A percentile compares a stretch with the other conserved stretches of the same genome.
Conservation (phyloP, 1,140 invertebrate genomes). For the Mycetomoellerius zeteki region DNA sequence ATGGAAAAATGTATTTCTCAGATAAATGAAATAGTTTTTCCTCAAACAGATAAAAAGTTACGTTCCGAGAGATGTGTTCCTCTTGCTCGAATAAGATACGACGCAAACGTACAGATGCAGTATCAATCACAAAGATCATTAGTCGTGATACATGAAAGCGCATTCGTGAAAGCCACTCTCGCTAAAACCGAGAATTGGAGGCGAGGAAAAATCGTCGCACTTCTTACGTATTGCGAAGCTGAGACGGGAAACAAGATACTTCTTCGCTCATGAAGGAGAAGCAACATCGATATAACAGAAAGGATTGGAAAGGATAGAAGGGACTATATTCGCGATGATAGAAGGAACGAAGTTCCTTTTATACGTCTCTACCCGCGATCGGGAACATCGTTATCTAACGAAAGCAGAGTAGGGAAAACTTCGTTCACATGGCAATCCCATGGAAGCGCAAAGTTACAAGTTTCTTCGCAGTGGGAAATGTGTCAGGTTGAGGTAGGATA, state of each 20-base stretch:
- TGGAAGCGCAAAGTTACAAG: conserved; percentile 37
- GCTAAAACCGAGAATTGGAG: not conserved
- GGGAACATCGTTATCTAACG: conserved; percentile 37
- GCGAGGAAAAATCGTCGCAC: not conserved
- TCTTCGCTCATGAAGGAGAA: not conserved
- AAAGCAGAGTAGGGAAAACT: conserved; percentile 38
- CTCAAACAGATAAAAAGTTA: not conserved
- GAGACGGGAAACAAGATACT: conserved; percentile 35
- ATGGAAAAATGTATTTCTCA: not conserved
- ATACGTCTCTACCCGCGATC: not conserved
- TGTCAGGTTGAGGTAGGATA: not conserved
- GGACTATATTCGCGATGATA: not conserved
- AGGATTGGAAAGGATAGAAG: conserved; percentile 13
- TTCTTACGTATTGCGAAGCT: conserved; percentile 20
- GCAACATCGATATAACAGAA: conserved; percentile 8
- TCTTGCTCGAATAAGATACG: not conserved
- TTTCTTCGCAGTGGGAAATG: not conserved
- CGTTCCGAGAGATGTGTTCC: not conserved
- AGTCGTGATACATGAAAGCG: conserved; percentile 37
- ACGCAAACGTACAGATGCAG: not conserved
- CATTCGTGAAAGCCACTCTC: conserved; percentile 18
- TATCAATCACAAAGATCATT: conserved; percentile 60
- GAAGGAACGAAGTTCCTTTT: conserved; percentile 35
- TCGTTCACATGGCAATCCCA: conserved; percentile 34
- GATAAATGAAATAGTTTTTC: conserved; percentile 26